Conservation (phyloP, 2,888 invertebrate genomes). For the Ecdyonurus torrentis region DNA sequence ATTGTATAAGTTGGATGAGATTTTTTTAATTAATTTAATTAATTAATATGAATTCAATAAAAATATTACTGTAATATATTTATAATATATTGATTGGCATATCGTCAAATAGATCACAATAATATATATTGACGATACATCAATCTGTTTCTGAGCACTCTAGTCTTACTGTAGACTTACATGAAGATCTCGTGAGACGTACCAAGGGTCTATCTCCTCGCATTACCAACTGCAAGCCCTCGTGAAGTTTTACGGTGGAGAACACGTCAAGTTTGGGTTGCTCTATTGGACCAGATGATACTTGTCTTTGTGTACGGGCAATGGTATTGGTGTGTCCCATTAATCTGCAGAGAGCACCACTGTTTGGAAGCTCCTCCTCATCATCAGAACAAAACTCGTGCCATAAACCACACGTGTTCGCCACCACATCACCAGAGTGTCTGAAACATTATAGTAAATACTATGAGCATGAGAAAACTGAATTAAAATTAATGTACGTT, state of each 20-base stretch:
- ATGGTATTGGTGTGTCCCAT: neutral
- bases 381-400: neutral
- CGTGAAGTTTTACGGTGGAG: neutral
- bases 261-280: neutral
- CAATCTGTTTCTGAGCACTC: neutral
- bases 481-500: too few species aligned
- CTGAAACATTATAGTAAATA: neutral
- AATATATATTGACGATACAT: too few species aligned
- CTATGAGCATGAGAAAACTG: neutral
- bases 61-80: too few species aligned
- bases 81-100: too few species aligned
- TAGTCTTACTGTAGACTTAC: neutral
- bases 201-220: neutral
- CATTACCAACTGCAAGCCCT: neutral
- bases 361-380: neutral
- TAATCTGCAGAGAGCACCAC: neutral
- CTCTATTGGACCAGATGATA: neutral
- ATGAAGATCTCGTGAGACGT: neutral
- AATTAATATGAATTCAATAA: too few species aligned
- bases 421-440: neutral
- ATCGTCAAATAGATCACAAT: too few species aligned
- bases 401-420: slow-evolving; percentile 1
- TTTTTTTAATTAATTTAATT: too few species aligned
- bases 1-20: too few species aligned
- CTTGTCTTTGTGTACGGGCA: neutral